A percentile compares a stretch with the other conserved stretches of the same genome.
phyloP scores from a whole-genome alignment of 1,140 invertebrate species.

The Berghia stephanieae region DNA sequence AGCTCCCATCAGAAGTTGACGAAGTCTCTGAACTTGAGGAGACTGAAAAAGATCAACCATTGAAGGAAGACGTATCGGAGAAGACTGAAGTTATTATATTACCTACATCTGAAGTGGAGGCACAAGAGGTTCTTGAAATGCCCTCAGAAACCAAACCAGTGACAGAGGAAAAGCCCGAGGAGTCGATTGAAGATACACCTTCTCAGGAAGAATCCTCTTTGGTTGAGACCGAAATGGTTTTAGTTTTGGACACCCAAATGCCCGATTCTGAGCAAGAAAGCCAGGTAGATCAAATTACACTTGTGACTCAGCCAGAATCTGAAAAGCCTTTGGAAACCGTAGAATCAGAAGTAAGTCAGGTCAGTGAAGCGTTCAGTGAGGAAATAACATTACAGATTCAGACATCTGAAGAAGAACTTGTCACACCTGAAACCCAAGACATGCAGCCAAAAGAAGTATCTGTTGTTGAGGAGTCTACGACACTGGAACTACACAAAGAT shows the following conservation, averaged over 20 bases:
- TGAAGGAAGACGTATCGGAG: constrained; percentile 34
- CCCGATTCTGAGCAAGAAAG: constrained; percentile 41
- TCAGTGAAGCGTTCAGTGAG: constrained; percentile 31
- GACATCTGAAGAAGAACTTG: constrained; percentile 40
- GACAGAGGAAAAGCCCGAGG: constrained; percentile 38
- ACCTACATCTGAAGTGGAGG: constrained; percentile 35
- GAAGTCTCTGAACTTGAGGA: constrained; percentile 33
- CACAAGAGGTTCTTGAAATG: constrained; percentile 32
- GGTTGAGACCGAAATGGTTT: constrained; percentile 28
- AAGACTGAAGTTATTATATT: constrained; percentile 31
- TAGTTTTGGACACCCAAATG: constrained; percentile 38
- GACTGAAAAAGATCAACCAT: constrained; percentile 28
- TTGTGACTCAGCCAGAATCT: constrained; percentile 17
- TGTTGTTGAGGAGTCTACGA: constrained; percentile 41
- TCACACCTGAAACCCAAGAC: constrained; percentile 39
- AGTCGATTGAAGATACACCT: constrained; percentile 36
- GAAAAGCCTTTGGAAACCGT: background rate
- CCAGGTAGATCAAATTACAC: constrained; percentile 34
- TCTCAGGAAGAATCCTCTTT: constrained; percentile 19
- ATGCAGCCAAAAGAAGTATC: constrained; percentile 37
- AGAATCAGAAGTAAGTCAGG: constrained; percentile 25
- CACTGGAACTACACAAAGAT: constrained; percentile 48
- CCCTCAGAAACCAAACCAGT: constrained; percentile 31
- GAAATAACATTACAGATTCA: constrained; percentile 46
- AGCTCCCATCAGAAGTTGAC: constrained; percentile 30